Conservation (phyloP, 2,797 vertebrate genomes). For the Pipistrellus pygmaeus region DNA sequence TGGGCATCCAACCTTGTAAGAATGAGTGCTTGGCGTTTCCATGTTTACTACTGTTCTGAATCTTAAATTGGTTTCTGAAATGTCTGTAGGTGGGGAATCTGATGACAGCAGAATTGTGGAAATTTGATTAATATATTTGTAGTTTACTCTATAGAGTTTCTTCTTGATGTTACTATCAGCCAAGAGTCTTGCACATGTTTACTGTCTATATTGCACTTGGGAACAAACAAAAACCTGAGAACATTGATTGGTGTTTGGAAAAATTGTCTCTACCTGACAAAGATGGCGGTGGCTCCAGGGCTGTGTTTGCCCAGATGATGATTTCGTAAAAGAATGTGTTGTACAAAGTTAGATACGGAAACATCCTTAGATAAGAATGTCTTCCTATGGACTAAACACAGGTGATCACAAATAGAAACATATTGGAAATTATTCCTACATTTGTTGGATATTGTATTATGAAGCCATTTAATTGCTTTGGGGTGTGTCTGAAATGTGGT, state of each 20-base stretch:
- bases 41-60: background rate
- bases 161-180: background rate
- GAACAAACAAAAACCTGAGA: background rate
- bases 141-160: background rate
- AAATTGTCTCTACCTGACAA: fast-evolving
- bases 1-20: background rate
- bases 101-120: background rate
- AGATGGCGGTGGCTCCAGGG: fast-evolving
- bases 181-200: background rate
- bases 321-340: background rate
- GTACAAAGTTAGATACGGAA: background rate
- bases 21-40: fast-evolving
- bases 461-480: background rate
- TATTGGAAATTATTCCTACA: background rate
- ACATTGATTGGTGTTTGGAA: background rate
- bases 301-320: background rate
- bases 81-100: background rate
- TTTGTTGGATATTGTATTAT: background rate
- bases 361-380: background rate
- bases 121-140: too few species aligned
- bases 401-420: background rate
- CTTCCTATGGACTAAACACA: background rate
- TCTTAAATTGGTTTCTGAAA: background rate
- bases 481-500: background rate
- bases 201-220: background rate